Conservation (phyloP, 2,113 vertebrate genomes). For the Colinus virginianus region DNA sequence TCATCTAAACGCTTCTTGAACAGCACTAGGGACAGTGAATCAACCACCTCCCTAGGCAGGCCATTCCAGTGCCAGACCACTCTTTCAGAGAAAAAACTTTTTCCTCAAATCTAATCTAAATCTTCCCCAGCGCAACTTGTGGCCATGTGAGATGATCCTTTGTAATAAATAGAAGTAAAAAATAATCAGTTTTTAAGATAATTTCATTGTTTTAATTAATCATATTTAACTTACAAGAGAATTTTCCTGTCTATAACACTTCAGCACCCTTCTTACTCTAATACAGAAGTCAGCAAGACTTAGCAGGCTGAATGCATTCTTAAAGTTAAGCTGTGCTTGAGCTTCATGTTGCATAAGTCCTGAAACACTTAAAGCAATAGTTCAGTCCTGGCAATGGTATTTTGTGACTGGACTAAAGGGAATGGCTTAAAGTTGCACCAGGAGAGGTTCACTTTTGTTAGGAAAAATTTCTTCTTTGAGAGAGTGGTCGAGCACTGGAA, state of each 20-base stretch:
- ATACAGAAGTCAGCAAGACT: background rate
- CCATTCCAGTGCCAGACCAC: too few species aligned
- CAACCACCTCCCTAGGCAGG: too few species aligned
- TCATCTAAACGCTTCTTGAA: too few species aligned
- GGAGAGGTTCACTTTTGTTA: too few species aligned
- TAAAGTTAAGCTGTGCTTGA: background rate
- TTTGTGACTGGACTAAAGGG: too few species aligned
- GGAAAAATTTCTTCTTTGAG: too few species aligned
- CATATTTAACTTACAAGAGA: background rate
- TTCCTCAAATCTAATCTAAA: too few species aligned
- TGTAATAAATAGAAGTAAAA: background rate
- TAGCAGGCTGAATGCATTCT: background rate
- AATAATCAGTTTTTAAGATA: background rate
- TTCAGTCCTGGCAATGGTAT: background rate
- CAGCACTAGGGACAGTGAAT: too few species aligned
- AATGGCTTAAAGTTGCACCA: too few species aligned
- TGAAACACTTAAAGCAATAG: background rate
- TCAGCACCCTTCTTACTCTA: background rate
- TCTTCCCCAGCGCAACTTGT: too few species aligned
- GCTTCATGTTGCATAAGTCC: background rate
- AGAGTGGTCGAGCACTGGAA: too few species aligned
- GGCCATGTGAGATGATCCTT: background rate
- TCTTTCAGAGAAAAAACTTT: too few species aligned
- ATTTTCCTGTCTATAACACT: background rate
- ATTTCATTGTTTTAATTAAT: background rate